These are phyloP conservation scores for Drosophila testacea DNA, from an alignment of 2,888 invertebrate genomes.

Conservation along the genomic window DNA sequence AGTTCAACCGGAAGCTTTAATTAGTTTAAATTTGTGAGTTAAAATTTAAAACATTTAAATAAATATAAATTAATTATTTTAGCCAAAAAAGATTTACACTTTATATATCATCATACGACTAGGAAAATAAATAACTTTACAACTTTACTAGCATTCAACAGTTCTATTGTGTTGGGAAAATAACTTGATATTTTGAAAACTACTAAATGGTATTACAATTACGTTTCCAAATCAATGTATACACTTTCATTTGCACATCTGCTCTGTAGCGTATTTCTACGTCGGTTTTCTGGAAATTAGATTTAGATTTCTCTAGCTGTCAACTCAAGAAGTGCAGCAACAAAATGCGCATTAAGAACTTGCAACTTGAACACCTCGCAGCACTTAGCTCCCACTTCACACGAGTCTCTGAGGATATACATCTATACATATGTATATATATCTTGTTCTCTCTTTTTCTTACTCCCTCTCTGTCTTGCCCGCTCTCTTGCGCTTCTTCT, in stretches of 20 bases:
- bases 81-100: too few relatives aligned
- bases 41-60: too few relatives aligned
- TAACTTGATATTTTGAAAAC: neutral
- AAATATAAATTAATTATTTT: too few relatives aligned
- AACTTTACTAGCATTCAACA: too few relatives aligned
- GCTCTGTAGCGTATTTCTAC: neutral
- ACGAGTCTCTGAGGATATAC: neutral
- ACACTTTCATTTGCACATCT: neutral
- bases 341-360: constrained; percentile 39
- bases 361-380: constrained; percentile 44
- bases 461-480: neutral
- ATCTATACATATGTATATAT: too few relatives aligned
- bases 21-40: too few relatives aligned
- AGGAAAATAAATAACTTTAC: too few relatives aligned
- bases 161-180: too few relatives aligned
- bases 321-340: constrained; percentile 32
- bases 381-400: constrained; percentile 42
- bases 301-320: constrained; percentile 1
- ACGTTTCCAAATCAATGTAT: neutral
- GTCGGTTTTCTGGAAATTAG: neutral
- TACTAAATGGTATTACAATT: neutral
- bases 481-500: neutral
- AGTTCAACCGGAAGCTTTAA: too few relatives aligned
- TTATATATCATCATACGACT: too few relatives aligned
- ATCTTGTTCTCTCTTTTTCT: neutral